These are phyloP conservation scores for Pseudochirops corinnae DNA, from an alignment of 2,797 vertebrate species.

Conservation along the genomic window DNA sequence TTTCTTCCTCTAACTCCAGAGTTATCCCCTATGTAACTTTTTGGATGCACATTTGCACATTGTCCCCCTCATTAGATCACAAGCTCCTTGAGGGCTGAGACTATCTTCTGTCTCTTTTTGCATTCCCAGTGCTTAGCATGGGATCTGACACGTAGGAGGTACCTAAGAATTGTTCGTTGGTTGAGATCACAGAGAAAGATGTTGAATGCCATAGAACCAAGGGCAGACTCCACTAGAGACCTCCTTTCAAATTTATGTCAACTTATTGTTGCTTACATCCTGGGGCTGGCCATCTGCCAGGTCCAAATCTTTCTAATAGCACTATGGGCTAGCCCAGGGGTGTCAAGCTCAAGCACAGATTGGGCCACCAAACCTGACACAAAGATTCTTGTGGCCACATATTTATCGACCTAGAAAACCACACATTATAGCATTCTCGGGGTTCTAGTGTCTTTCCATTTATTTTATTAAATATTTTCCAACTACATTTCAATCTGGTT, in stretches of 20 bases:
- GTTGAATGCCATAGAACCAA: too few relatives aligned
- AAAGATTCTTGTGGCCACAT: too few relatives aligned
- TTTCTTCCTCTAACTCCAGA: not conserved
- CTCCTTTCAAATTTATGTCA: not conserved
- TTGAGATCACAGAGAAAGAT: not conserved
- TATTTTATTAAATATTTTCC: not conserved
- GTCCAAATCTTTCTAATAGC: not conserved
- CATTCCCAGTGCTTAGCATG: not conserved
- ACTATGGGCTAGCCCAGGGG: not conserved
- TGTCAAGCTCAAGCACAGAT: not conserved
- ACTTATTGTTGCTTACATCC: not conserved
- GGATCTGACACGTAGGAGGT: not conserved
- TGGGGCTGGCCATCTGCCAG: too few relatives aligned
- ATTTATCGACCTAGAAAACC: too few relatives aligned
- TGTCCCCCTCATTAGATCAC: not conserved
- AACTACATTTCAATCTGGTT: not conserved
- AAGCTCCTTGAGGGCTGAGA: not conserved
- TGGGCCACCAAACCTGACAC: too few relatives aligned
- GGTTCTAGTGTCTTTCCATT: not conserved
- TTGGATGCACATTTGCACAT: not conserved
- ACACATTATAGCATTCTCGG: too few relatives aligned
- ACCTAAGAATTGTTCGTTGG: not conserved
- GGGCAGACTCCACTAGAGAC: too few relatives aligned
- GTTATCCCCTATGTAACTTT: not conserved
- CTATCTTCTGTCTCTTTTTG: not conserved